Evolutionary conservation across 2,797 vertebrate genomes (phyloP).

Genomic region (Myripristis jacobus): DNA sequence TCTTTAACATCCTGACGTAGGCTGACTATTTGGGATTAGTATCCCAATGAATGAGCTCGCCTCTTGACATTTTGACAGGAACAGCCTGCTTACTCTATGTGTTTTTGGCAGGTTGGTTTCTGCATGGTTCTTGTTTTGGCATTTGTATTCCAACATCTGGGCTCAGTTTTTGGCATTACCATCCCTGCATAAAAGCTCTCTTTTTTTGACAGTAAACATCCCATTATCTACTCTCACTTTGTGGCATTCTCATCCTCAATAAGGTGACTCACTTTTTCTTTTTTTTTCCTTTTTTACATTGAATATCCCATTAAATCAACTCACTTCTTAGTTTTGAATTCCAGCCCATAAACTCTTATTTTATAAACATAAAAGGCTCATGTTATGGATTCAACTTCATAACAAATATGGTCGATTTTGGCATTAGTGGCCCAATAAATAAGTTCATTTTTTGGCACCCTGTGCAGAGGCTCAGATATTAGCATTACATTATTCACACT

Average conservation of each 20-base stretch:
- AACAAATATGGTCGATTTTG: slow-evolving; percentile 24
- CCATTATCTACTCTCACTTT: background rate
- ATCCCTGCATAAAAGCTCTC: background rate
- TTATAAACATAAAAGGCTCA: no score
- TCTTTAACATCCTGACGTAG: background rate
- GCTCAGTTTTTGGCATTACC: background rate
- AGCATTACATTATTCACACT: slow-evolving; percentile 17
- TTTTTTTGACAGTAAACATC: background rate
- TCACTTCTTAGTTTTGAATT: slow-evolving; percentile 9
- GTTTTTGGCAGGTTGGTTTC: background rate
- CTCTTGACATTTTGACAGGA: background rate
- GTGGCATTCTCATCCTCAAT: background rate
- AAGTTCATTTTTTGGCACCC: slow-evolving; percentile 28
- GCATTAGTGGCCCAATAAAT: background rate
- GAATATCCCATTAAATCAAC: slow-evolving; percentile 9
- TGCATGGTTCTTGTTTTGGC: background rate
- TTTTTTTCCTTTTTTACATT: background rate
- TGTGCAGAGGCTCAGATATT: slow-evolving; percentile 27
- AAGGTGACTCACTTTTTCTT: background rate
- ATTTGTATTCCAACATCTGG: background rate
- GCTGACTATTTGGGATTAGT: background rate
- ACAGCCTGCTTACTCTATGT: background rate
- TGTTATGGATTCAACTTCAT: slow-evolving; percentile 36
- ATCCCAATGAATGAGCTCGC: background rate
- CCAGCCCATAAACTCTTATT: background rate